These are phyloP conservation scores for Chelonoidis abingdonii DNA, from an alignment of 2,113 vertebrate genomes.

Conservation along the genomic window DNA sequence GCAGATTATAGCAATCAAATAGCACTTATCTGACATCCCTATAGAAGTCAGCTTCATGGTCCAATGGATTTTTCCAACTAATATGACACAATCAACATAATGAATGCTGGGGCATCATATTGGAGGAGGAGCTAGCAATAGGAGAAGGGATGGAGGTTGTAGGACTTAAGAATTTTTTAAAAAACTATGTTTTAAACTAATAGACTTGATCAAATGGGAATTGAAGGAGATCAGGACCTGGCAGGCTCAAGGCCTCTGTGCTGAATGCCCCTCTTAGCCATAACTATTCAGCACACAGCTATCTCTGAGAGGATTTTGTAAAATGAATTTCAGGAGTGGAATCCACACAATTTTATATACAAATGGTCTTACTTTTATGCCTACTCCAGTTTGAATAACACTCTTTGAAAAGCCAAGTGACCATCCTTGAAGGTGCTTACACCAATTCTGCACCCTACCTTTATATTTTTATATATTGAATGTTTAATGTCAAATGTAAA, in stretches of 20 bases:
- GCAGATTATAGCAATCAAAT: background rate
- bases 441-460: background rate
- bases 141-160: background rate
- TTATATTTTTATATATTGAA: background rate
- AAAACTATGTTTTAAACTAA: background rate
- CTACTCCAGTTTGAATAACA: background rate
- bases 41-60: background rate
- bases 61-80: background rate
- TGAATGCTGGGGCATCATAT: background rate
- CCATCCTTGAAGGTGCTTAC: background rate
- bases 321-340: background rate
- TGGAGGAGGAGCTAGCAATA: background rate
- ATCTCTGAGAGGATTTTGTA: background rate
- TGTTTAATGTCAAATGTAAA: background rate
- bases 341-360: background rate
- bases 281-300: background rate
- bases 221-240: background rate
- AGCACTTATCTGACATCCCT: background rate
- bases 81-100: background rate
- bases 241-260: background rate
- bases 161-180: background rate
- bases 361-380: background rate
- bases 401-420: conserved; percentile 5
- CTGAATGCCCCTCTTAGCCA: background rate
- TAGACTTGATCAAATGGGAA: background rate